A percentile compares a stretch with the other conserved stretches of the same genome.
phyloP scores from a whole-genome alignment of 2,888 invertebrate genomes.

The Prosapia bicincta region DNA sequence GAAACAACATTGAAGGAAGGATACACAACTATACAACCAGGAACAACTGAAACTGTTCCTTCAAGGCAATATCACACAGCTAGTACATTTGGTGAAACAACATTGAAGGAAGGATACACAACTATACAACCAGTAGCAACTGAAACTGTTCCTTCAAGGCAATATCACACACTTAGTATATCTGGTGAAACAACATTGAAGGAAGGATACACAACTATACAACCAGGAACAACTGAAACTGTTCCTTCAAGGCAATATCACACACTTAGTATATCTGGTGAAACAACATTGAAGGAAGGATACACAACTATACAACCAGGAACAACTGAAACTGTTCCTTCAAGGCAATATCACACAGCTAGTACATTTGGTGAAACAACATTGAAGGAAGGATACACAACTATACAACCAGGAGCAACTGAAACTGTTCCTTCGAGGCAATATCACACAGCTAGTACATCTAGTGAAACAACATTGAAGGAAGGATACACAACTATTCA shows the following conservation, averaged over 20 bases:
- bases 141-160: neutral
- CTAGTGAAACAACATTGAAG: too few species aligned
- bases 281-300: slow-evolving; percentile 1
- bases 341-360: neutral
- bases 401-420: neutral
- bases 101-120: neutral
- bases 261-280: neutral
- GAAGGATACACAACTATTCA: too few species aligned
- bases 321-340: neutral
- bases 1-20: slow-evolving; percentile 1
- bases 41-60: neutral
- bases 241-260: neutral
- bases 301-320: neutral
- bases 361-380: neutral
- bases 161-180: neutral
- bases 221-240: neutral
- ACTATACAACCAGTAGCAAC: neutral
- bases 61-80: neutral
- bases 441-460: too few species aligned
- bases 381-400: neutral
- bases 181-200: neutral
- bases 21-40: neutral
- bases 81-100: neutral
- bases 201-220: neutral
- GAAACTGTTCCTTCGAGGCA: too few species aligned